phyloP scores from a whole-genome alignment of 2,113 vertebrate genomes.

The Phodopus roborovskii region DNA sequence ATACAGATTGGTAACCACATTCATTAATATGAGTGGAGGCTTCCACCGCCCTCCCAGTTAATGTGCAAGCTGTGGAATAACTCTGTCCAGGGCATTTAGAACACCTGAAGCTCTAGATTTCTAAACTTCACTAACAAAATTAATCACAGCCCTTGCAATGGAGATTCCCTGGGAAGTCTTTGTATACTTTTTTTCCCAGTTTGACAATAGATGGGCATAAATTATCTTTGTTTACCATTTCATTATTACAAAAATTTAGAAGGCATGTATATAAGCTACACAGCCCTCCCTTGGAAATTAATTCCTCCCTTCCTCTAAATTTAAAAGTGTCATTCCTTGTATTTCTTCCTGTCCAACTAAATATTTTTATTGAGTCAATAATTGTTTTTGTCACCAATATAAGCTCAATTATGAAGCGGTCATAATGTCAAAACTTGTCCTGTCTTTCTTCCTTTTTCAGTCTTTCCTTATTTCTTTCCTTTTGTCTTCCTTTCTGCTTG shows the following conservation, averaged over 20 bases:
- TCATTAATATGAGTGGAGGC: background rate
- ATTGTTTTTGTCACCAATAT: background rate
- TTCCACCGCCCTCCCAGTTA: background rate
- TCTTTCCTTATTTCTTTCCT: background rate
- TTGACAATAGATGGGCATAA: background rate
- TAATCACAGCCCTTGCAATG: background rate
- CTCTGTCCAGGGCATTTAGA: background rate
- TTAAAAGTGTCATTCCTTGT: background rate
- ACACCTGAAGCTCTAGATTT: background rate
- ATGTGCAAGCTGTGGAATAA: background rate
- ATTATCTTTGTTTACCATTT: background rate
- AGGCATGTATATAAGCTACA: no score
- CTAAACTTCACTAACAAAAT: background rate
- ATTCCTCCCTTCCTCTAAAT: background rate
- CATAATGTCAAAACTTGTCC: background rate
- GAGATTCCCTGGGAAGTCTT: background rate
- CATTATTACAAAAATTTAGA: background rate
- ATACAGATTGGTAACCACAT: background rate
- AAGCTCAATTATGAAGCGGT: background rate
- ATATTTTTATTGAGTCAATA: background rate
- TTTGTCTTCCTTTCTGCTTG: no score
- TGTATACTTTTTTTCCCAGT: background rate
- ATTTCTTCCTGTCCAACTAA: background rate
- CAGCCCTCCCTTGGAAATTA: background rate
- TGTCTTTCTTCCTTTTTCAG: background rate